Evolutionary conservation across 1,140 invertebrate species (phyloP).

Genomic region (Heliconius hewitsoni): DNA sequence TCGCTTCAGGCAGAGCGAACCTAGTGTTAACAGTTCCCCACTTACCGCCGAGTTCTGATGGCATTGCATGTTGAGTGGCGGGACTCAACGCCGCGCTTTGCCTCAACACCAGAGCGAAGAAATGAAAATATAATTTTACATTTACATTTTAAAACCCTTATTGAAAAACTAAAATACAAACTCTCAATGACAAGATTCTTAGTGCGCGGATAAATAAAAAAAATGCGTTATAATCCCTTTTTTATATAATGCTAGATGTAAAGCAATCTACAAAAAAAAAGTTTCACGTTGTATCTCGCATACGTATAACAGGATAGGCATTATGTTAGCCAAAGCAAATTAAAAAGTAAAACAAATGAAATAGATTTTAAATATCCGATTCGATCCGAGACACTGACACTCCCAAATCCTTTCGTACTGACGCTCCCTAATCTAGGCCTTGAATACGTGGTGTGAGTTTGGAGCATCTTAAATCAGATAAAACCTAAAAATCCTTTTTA

Average conservation of each 20-base stretch:
- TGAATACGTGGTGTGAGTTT: background rate
- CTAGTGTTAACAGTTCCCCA: too few species aligned
- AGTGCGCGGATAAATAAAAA: too few species aligned
- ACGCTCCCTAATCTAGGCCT: background rate
- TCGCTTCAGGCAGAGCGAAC: too few species aligned
- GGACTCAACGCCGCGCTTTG: too few species aligned
- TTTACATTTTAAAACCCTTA: background rate
- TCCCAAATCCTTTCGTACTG: background rate
- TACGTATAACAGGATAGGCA: too few species aligned
- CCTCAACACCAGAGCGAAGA: too few species aligned
- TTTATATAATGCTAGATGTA: background rate
- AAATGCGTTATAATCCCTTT: too few species aligned
- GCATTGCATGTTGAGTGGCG: too few species aligned
- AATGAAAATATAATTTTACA: too few species aligned
- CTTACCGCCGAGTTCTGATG: too few species aligned
- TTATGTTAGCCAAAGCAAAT: background rate
- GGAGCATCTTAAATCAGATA: background rate
- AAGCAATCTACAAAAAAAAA: too few species aligned
- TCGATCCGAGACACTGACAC: background rate
- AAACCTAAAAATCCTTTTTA: slow-evolving; percentile 8
- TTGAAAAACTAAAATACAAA: background rate
- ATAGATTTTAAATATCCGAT: background rate
- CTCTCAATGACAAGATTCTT: background rate
- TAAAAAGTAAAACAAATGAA: background rate
- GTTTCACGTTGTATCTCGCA: too few species aligned